Percentiles rank a stretch among this genome's conserved stretches.
Conservation (phyloP, 2,888 invertebrate species). For the Branchipolynoe longqiensis region DNA sequence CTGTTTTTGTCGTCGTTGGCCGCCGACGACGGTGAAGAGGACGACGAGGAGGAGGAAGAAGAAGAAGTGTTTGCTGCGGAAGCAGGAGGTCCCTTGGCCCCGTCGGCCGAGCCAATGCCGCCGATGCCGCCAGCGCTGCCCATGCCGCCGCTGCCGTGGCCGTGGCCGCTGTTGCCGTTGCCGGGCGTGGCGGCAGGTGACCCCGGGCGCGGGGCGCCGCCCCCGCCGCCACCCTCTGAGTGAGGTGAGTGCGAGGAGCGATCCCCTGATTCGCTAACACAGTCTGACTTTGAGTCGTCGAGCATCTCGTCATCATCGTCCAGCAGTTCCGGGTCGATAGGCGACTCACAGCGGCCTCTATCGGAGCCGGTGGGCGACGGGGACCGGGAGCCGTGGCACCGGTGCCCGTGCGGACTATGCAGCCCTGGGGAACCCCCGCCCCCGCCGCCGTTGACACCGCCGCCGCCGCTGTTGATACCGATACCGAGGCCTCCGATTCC, state of each 20-base stretch:
- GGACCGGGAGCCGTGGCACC: constrained; percentile 9
- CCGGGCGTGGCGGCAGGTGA: constrained; percentile 26
- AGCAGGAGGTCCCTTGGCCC: constrained; percentile 47
- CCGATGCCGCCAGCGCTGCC: no score
- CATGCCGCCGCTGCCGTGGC: no score
- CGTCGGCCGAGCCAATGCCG: constrained; percentile 28
- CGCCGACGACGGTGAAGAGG: constrained; percentile 16
- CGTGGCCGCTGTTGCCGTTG: no score
- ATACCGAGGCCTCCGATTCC: neutral
- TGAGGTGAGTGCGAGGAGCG: constrained; percentile 28
- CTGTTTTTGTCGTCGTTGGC: constrained; percentile 63
- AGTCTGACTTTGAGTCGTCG: constrained; percentile 51
- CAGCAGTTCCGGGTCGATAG: constrained; percentile 39
- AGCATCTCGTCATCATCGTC: constrained; percentile 53
- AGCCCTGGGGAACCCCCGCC: neutral
- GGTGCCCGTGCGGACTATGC: constrained; percentile 3
- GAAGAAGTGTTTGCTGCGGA: constrained; percentile 48
- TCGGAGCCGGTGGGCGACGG: constrained; percentile 39
- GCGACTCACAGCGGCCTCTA: constrained; percentile 29
- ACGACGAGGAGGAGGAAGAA: constrained; percentile 28
- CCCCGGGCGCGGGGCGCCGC: constrained; percentile 23
- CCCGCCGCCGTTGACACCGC: neutral
- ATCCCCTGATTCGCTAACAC: constrained; percentile 54
- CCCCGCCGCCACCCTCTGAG: constrained; percentile 42
- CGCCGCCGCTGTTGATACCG: no score